Evolutionary conservation across 2,113 vertebrate genomes (phyloP).

Genomic region (human (Homo sapiens)): DNA sequence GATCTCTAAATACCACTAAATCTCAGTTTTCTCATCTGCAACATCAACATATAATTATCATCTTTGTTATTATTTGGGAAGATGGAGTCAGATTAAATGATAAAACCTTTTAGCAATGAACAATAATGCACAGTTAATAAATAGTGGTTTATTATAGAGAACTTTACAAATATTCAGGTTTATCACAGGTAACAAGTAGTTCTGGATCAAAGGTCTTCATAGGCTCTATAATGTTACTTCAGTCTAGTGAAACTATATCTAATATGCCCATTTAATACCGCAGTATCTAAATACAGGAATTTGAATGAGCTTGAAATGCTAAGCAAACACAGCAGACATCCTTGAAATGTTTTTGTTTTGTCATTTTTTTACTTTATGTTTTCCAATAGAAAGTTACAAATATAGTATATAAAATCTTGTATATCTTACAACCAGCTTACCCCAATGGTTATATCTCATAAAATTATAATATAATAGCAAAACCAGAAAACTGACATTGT

Average conservation of each 20-base stretch:
- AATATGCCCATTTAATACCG: not conserved
- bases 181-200: not conserved
- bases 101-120: not conserved
- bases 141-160: not conserved
- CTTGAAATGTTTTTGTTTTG: not conserved
- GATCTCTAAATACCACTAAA: not conserved
- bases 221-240: not conserved
- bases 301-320: not conserved
- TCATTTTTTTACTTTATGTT: not conserved
- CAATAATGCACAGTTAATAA: not conserved
- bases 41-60: not conserved
- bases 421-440: not conserved
- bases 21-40: not conserved
- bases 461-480: no score
- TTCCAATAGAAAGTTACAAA: not conserved
- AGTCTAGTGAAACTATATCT: not conserved
- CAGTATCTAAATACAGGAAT: not conserved
- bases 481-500: not conserved
- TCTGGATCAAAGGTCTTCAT: not conserved
- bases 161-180: not conserved
- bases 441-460: not conserved
- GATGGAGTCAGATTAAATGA: not conserved
- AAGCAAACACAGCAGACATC: not conserved
- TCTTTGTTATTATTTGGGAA: not conserved
- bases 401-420: not conserved